Base-by-base conservation (phyloP, 1,140 invertebrate genomes). In the Sycophila sp. region DNA sequence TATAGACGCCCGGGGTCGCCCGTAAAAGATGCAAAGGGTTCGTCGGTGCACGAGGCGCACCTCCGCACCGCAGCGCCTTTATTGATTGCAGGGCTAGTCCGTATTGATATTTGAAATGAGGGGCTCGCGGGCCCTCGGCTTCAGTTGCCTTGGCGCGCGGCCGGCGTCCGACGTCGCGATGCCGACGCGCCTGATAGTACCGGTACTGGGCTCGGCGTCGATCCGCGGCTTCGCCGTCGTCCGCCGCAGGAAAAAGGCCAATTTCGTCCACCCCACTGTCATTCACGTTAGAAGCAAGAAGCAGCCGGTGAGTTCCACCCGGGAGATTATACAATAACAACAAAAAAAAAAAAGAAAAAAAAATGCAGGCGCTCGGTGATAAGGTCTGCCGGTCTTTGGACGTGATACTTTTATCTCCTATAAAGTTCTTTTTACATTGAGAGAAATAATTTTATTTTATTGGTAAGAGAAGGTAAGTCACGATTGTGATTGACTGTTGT, bases 21-120 rank as follows among this genome's bases (percentile, higher is more conserved):
- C n/a, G n/a, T n/a, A n/a, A n/a, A n/a, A n/a, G n/a, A n/a, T n/a
- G n/a, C n/a, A n/a, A n/a, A n/a, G n/a, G n/a, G n/a, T n/a, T n/a
- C n/a, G 42, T 59, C 17, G 36, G 3, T 34, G 53, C 28, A 36
- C 36, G 24, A 34, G 30, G 30, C 53, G n/a, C n/a, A n/a, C n/a
- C n/a, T n/a, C n/a, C n/a, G n/a, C n/a, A n/a, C n/a, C n/a, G n/a
- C 17, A 22, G 11, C 10, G 4, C 4, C 2, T 15, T 4, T 53
- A 60, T 49, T 40, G 63, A 65, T 64, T 64, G 30, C 45, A 51
- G 60, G 36, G 26, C 36, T 8, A 8, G 22, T 42, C 2, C 19
- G 17, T 65, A 73, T 73, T 65, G 67, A 73, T 73, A 51, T 66
- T 64, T 40, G 67, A 53, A 58, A 64, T 28, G 68, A 58, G 59